Conservation (phyloP, 2,888 invertebrate species). For the Drosophila eohydei region DNA sequence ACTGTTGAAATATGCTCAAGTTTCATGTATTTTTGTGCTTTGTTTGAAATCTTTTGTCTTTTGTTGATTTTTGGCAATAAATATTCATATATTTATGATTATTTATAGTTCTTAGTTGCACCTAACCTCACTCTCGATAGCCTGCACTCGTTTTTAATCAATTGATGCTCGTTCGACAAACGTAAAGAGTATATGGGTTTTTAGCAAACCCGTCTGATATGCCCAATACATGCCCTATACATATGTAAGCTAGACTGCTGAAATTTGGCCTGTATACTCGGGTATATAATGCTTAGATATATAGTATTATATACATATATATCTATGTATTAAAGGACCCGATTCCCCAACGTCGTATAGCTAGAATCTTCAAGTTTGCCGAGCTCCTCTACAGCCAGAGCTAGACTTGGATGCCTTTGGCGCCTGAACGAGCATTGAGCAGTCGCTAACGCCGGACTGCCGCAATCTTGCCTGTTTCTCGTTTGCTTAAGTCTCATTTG, state of each 20-base stretch:
- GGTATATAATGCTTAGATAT: too few species aligned
- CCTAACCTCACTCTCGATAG: background rate
- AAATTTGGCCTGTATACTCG: too few species aligned
- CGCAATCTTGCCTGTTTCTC: background rate
- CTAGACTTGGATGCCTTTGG: too few species aligned
- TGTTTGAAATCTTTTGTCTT: background rate
- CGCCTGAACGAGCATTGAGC: background rate
- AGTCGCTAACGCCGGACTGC: background rate
- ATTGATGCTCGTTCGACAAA: background rate
- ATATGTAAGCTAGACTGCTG: too few species aligned
- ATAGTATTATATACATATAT: too few species aligned
- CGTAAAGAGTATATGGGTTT: background rate
- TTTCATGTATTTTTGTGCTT: background rate
- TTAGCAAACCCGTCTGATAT: background rate
- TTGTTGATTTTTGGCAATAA: background rate
- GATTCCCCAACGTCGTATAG: too few species aligned
- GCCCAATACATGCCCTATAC: too few species aligned
- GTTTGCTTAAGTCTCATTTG: slow-evolving; percentile 1
- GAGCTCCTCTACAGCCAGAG: too few species aligned
- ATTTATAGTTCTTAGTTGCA: too few species aligned
- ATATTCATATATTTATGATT: background rate
- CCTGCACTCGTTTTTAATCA: too few species aligned
- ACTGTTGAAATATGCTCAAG: background rate
- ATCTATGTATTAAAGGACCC: too few species aligned
- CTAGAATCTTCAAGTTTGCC: too few species aligned